Evolutionary conservation across 2,888 invertebrate genomes (phyloP), one percentile per base, ranked within the genome.

Genomic region (Bugula neritina): DNA sequence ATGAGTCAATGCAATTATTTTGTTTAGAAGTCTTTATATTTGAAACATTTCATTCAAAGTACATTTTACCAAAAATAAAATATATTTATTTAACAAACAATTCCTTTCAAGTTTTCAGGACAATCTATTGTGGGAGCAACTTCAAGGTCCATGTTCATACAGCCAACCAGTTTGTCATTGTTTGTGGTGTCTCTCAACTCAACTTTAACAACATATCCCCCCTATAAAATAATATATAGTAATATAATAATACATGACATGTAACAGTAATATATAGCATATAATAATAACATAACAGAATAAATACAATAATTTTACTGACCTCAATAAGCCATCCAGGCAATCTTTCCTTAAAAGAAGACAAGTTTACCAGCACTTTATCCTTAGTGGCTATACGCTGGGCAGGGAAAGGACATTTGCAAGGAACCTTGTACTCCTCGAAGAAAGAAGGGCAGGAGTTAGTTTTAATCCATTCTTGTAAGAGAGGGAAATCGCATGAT

Each of bases 401-500:
- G 10, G 27, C 17, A 13, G 29, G 29, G 31, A 63, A 63, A 27
- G 63, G 63, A 34, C 63, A 63, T 27, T 63, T 21, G 63, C 63
- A 63, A n/a, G 63, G 63, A 5, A 63, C 10, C 2, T 63, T 31
- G n/a, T 63, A 63, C 2, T 63, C 63, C 21, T 21, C 31, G 27
- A 63, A 63, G 63, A 31, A 25, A 3, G 21, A 13, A 10, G 63
- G 63, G 31, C 63, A 63, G 5, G 63, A 29, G 27, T 63, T 25
- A 5, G 27, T n/a, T 3, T 21, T 1, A 29, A 31, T 63, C 63
- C 63, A 63, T 29, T 27, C 13, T 63, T 63, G 21, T 27, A 63
- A 31, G 31, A 63, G 31, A 2, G 63, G 63, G 31, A 63, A 63
- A n/a, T 63, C 63, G n/a, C 63, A 63, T 13, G 63, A 63, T 21